These are phyloP conservation scores for Hypocryptadius cinnamomeus DNA, from an alignment of 2,113 vertebrate genomes.

Conservation along the genomic window DNA sequence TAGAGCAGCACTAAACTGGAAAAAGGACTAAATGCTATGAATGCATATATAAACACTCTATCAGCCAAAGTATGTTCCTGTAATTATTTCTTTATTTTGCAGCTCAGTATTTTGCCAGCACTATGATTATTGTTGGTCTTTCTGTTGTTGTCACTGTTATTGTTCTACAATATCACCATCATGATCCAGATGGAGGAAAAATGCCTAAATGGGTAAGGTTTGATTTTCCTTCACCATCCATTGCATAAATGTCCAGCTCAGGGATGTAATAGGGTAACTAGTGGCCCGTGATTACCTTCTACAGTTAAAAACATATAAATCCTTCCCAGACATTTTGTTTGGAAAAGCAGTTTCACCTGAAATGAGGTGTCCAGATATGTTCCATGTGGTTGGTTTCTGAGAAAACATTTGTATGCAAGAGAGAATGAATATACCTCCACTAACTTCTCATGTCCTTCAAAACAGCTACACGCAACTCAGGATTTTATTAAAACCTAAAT, in stretches of 20 bases:
- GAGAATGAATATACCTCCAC: not conserved
- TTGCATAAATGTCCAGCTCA: not conserved
- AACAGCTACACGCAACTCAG: not conserved
- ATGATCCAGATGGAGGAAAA: conserved; percentile 88
- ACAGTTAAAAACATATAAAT: not conserved
- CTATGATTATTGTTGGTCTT: conserved; percentile 94
- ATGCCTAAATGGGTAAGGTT: conserved; percentile 95
- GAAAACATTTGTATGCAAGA: not conserved
- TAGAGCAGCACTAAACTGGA: not conserved
- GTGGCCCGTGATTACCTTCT: not conserved
- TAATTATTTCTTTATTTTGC: conserved; percentile 41
- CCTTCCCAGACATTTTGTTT: not conserved
- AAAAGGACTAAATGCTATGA: not conserved
- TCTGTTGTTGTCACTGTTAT: conserved; percentile 92
- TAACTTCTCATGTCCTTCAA: not conserved
- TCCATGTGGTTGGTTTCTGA: not conserved
- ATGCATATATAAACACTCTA: not conserved
- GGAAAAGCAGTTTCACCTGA: not conserved
- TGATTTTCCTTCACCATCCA: not conserved
- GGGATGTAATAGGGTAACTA: not conserved
- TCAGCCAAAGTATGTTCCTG: not conserved
- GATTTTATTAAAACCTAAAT: not conserved
- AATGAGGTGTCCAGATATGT: not conserved
- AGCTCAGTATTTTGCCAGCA: conserved; percentile 97
- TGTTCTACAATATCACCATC: conserved; percentile 92